Evolutionary conservation across 2,797 vertebrate genomes (phyloP), one percentile per base, ranked within the genome.

Genomic region (Borostomias antarcticus): DNA sequence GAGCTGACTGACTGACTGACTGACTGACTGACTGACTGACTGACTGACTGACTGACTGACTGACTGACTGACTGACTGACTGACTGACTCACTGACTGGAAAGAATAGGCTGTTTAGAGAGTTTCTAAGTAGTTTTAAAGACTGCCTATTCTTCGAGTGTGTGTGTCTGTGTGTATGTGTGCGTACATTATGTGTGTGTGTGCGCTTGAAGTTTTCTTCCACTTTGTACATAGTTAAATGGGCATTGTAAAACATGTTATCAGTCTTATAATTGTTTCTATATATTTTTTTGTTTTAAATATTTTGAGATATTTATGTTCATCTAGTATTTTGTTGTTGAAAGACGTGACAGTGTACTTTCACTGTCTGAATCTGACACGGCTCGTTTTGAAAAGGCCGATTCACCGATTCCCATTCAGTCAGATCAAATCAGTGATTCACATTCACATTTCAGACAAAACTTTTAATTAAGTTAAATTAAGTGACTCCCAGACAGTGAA

Each of bases 231-330:
- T 74, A 69, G 62, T 74, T 59, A 68, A 59, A 78, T 56, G 58
- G 80, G 56, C 75, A 64, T 80, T 83, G 72, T 74, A 66, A 78
- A 78, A 63, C 23, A 35, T 73, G 23, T 64, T n/a, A n/a, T n/a
- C n/a, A n/a, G n/a, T n/a, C 68, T 63, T 56, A 76, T 72, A 50
- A 51, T 65, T 74, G 56, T 80, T 48, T 33, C 30, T 72, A 73
- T 69, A 25, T 59, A 54, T 61, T 66, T 56, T 58, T 66, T 71
- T 77, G 82, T 80, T 74, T 66, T 69, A 74, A 23, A 72, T 86
- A 83, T 80, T 64, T 65, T 74, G 40, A 74, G 80, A 84, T 91
- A 90, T 81, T 72, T 92, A 88, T 92, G 87, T 70, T n/a, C n/a
- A 43, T 64, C n/a, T n/a, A n/a, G 29, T 33, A 54, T 61, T 37